Conservation (phyloP, 92 coral and sea anemone species). For the Zoanthus sansibaricus region DNA sequence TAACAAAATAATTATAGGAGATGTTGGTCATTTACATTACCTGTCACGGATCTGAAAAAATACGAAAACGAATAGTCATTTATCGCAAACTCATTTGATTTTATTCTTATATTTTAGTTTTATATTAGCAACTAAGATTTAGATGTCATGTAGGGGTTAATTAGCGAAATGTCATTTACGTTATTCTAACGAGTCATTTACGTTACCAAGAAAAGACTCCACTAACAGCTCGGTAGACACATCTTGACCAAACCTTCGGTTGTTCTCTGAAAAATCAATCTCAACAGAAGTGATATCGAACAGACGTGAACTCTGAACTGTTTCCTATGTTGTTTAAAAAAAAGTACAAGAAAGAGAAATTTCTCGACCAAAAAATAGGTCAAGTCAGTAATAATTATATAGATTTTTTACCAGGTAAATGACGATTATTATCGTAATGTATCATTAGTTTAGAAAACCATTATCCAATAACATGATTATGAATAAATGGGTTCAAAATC, state of each 20-base stretch:
- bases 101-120: slow-evolving; percentile 8
- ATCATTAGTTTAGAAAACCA: slow-evolving; percentile 26
- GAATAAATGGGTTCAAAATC: slow-evolving; percentile 12
- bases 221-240: slow-evolving; percentile 20
- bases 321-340: slow-evolving; percentile 25
- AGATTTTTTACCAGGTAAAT: slow-evolving; percentile 20
- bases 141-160: slow-evolving; percentile 22
- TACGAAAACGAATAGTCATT: slow-evolving; percentile 9
- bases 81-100: slow-evolving; percentile 26
- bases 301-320: slow-evolving; percentile 18
- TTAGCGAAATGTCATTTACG: slow-evolving; percentile 37
- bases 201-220: slow-evolving; percentile 37
- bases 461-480: slow-evolving; percentile 19
- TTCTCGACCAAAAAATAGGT: slow-evolving; percentile 4
- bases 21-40: slow-evolving; percentile 32
- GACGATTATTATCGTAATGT: slow-evolving; percentile 5
- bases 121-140: slow-evolving; percentile 26
- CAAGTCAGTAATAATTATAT: slow-evolving; percentile 2
- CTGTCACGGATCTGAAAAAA: slow-evolving; percentile 12
- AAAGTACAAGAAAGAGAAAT: slow-evolving; percentile 11
- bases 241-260: slow-evolving; percentile 1
- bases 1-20: slow-evolving; percentile 29
- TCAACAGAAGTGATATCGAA: slow-evolving; percentile 13
- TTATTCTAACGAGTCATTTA: slow-evolving; percentile 31
- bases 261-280: slow-evolving; percentile 20